phyloP scores from a whole-genome alignment of 2,888 invertebrate genomes.

The Caenorhabditis virilis region DNA sequence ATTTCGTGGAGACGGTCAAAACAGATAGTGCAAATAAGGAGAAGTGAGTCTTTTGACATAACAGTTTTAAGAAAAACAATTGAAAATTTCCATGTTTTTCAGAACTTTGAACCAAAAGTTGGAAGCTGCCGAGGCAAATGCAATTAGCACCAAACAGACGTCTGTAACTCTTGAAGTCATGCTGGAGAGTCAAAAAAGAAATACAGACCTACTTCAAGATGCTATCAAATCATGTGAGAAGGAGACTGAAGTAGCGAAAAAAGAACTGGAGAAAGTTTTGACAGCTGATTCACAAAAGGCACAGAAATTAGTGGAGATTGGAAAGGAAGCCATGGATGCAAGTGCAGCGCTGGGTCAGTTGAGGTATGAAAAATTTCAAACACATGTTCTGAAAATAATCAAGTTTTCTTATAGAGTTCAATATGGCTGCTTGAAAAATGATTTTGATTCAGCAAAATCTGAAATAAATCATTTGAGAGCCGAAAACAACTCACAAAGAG shows the following conservation, averaged over 20 bases:
- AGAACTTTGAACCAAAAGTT: conserved; percentile 17
- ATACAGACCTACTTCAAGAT: conserved; percentile 18
- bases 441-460: conserved; percentile 11
- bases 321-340: conserved; percentile 12
- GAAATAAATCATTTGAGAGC: conserved; percentile 7
- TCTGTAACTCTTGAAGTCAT: conserved; percentile 20
- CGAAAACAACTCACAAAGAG: conserved; percentile 8
- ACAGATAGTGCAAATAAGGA: conserved; percentile 8
- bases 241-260: conserved; percentile 12
- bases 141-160: conserved; percentile 12
- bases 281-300: conserved; percentile 15
- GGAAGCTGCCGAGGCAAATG: conserved; percentile 11
- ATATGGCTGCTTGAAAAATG: conserved; percentile 27
- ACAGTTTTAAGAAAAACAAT: neutral
- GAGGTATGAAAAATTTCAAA: conserved; percentile 1
- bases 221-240: conserved; percentile 12
- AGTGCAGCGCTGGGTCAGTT: conserved; percentile 13
- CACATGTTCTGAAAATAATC: neutral
- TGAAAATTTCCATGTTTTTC: too few species aligned
- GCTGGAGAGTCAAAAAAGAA: conserved; percentile 25
- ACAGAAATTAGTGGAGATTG: conserved; percentile 12
- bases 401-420: conserved; percentile 20
- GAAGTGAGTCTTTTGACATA: conserved; percentile 1
- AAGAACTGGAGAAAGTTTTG: conserved; percentile 19
- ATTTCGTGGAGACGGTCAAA: conserved; percentile 24